A percentile compares a stretch with the other conserved stretches of the same genome.
Evolutionary conservation across 2,888 invertebrate species (phyloP).

Genomic region (Eurytoma californica): DNA sequence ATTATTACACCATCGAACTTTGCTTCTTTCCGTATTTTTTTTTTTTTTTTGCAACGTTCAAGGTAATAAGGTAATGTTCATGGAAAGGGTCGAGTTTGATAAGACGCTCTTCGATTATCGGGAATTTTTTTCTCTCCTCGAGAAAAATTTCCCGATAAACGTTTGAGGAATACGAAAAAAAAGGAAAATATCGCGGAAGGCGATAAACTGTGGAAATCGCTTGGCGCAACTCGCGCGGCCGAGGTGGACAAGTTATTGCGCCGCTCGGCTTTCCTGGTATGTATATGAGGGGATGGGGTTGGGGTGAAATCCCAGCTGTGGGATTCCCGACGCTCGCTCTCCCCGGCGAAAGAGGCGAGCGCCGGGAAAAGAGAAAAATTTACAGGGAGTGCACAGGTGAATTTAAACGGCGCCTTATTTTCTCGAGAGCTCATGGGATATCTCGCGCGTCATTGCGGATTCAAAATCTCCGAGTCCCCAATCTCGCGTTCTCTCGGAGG

Average conservation of each 20-base stretch:
- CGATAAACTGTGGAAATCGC: neutral
- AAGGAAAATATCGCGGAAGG: neutral
- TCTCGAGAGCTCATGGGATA: conserved; percentile 37
- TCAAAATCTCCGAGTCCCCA: conserved; percentile 27
- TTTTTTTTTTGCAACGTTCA: no score
- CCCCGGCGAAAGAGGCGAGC: neutral
- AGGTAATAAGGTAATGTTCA: no score
- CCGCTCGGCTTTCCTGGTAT: conserved; percentile 11
- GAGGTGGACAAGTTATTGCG: conserved; percentile 21
- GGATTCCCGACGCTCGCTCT: conserved; percentile 26
- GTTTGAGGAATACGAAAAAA: neutral
- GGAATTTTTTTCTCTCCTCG: no score
- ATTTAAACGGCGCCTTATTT: conserved; percentile 46
- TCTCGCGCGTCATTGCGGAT: conserved; percentile 27
- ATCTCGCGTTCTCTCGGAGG: no score
- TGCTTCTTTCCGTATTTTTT: no score
- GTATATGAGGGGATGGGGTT: neutral
- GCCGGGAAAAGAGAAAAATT: conserved; percentile 28
- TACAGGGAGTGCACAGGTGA: conserved; percentile 23
- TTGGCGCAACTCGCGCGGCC: conserved; percentile 23
- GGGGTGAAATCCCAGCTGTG: conserved; percentile 27
- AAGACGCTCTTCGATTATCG: no score
- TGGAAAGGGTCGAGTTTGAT: no score
- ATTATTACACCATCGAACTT: neutral
- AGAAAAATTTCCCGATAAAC: no score